phyloP scores from a whole-genome alignment of 2,797 vertebrate species.

The Leptatherina wallacei region DNA sequence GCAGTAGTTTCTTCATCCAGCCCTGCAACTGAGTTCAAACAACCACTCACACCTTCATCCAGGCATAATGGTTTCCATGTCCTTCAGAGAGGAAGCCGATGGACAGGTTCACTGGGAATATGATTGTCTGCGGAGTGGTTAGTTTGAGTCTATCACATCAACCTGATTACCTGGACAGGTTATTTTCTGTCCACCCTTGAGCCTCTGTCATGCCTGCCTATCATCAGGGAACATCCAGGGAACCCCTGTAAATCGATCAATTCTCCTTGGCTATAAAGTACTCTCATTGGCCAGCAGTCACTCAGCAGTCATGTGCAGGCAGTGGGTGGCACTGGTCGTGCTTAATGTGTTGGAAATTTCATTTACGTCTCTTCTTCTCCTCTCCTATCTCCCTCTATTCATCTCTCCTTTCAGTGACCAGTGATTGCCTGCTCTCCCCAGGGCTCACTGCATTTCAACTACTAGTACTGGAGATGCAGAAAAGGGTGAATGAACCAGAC shows the following conservation, averaged over 20 bases:
- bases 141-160: slow-evolving; percentile 33
- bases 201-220: slow-evolving; percentile 16
- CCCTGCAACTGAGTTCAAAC: slow-evolving; percentile 26
- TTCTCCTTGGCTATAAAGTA: slow-evolving; percentile 35
- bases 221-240: slow-evolving; percentile 39
- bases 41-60: slow-evolving; percentile 14
- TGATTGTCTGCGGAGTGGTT: slow-evolving; percentile 24
- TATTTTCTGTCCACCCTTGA: slow-evolving; percentile 34
- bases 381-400: slow-evolving; percentile 47
- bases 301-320: slow-evolving; percentile 47
- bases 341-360: slow-evolving; percentile 79
- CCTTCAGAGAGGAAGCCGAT: slow-evolving; percentile 37
- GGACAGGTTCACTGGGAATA: slow-evolving; percentile 17
- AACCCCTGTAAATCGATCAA: slow-evolving; percentile 45
- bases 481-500: slow-evolving; percentile 44
- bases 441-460: slow-evolving; percentile 46
- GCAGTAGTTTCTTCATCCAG: slow-evolving; percentile 30
- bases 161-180: slow-evolving; percentile 20
- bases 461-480: slow-evolving; percentile 38
- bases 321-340: slow-evolving; percentile 58
- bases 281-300: slow-evolving; percentile 49
- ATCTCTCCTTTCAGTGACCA: slow-evolving; percentile 50
- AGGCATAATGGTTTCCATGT: slow-evolving; percentile 18
- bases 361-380: slow-evolving; percentile 65
- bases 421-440: slow-evolving; percentile 62